Base-by-base conservation (phyloP, 2,888 invertebrate species). In the Allolobophora icterica region DNA sequence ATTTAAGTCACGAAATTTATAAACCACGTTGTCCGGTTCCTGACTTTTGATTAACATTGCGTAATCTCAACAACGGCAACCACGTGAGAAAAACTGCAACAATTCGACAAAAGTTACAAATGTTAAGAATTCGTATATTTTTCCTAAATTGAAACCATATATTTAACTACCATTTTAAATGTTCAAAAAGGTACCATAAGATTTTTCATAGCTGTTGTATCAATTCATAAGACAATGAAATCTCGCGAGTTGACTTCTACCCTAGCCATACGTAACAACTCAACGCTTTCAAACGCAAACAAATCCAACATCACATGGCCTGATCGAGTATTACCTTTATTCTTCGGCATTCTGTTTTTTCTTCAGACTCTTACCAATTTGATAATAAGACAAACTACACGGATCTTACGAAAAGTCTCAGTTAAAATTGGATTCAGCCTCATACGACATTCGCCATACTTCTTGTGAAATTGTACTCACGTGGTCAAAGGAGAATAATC, bases 401-500 rank as follows among this genome's bases (percentile, higher is more conserved):
- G 71, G 71, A 71, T 71, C 71, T 71, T n/a, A 71, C 71, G n/a
- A n/a, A 71, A n/a, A 30, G 0, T 71, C n/a, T 71, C 30, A 71
- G n/a, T 6, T 21, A 71, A 71, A n/a, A 71, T 11, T n/a, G 17
- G 71, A 71, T 30, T 71, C 71, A 71, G 11, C 13, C 71, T 71
- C 30, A 71, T 5, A 71, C 71, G 71, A 71, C 71, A 71, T 71
- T 11, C 71, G 71, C 71, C 71, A 71, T 71, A 71, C 71, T 71
- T 71, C 52, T 52, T 52, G 71, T 71, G 71, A 30, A 71, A 71
- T n/a, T 71, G 71, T 71, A 71, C 71, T 71, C 71, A 71, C 71
- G 71, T 71, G 71, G 71, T 71, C 71, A 71, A 71, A 71, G 71
- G n/a, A 71, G 17, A n/a, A 71, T 71, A 71, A n/a, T 71, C 71